Evolutionary conservation across 2,888 invertebrate genomes (phyloP), one percentile per base, ranked within the genome.

Genomic region (Podotricha telesiphe): DNA sequence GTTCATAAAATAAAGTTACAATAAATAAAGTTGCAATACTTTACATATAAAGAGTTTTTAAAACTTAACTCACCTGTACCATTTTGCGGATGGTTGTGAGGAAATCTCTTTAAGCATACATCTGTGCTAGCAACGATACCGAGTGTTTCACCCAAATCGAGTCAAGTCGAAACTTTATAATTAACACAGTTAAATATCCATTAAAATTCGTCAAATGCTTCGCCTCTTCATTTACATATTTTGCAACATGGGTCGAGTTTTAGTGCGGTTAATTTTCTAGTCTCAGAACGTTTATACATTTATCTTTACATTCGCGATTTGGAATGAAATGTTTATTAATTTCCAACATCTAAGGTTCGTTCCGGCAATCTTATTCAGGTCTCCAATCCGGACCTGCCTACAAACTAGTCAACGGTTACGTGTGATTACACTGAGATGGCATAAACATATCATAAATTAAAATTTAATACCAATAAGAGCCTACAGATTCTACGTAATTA

Each of bases 301-400:
- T 81, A 78, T 81, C 80, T 86, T 83, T 80, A 77, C 80, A 76
- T 78, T 79, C 77, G 77, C 83, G 83, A 82, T 86, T 85, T 86
- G 81, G 85, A 91, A 89, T 91, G 91, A 91, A 90, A 92, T 88
- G 89, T 87, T 91, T 88, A 91, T 91, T 89, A 91, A 90, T 90
- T 84, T 82, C 84, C 80, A 81, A 80, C 84, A 83, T 86, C 88
- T 87, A 84, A 85, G 83, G 81, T 81, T 78, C 77, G 71, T 74
- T 63, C 67, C 79, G 71, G 78, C 74, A 71, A 77, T 77, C 76
- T 77, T 80, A 83, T 86, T 84, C 84, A 87, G 88, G 87, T 88
- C 86, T 86, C 86, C 84, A 83, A 78, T 82, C 82, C 77, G 83
- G 85, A 85, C 87, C 88, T 84, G 84, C 79, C 86, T 88, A 83